Base-by-base conservation (phyloP, 30 jellyfish, hydroid and myxozoan genomes). In the Hydractinia symbiolongicarpus region DNA sequence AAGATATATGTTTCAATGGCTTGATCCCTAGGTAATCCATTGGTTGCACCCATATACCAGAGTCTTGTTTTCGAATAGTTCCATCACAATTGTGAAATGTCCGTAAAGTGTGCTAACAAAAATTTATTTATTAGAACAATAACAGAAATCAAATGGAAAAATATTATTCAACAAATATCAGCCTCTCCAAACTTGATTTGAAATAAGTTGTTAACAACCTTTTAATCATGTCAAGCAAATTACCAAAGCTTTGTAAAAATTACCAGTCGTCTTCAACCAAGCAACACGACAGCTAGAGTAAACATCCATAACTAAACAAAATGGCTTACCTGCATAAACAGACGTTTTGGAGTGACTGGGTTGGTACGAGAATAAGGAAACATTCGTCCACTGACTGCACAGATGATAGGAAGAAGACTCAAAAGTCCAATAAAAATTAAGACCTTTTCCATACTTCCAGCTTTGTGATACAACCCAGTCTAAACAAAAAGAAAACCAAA, bases 31-130 rank as follows among this genome's bases (percentile, higher is more conserved):
- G 83, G 67, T 77, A 86, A 70, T 93, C 98, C 50, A 93, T 16
- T 19, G 98, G 98, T 50, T 76, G 95, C 55, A 93, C 9, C 98
- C 98, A 93, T 4, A 93, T 67, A 6, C 98, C 98, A 54, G 98
- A 87, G 75, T 93, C 98, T 54, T 84, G 66, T 72, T 93, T 87
- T 55, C 79, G 67, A 9, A 93, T 86, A 54, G 69, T 16, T 10
- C 96, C 95, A 69, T 87, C 93, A 67, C 69, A 64, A 69, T 87
- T 79, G 83, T 84, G 95, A 68, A 93, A 93, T 17, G 83, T 87
- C 4, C 98, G 96, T n/a, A 61, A 62, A 53, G 83, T 86, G 71
- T 93, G 98, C 88, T 84, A 54, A 15, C 20, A 73, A 51, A n/a
- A 70, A 55, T 6, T 0, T 1, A 16, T 58, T 57, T 10, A 57